Percentiles rank a stretch among this genome's conserved stretches.
Conservation (phyloP, 2,113 vertebrate genomes). For the Chlorodrepanis virens region DNA sequence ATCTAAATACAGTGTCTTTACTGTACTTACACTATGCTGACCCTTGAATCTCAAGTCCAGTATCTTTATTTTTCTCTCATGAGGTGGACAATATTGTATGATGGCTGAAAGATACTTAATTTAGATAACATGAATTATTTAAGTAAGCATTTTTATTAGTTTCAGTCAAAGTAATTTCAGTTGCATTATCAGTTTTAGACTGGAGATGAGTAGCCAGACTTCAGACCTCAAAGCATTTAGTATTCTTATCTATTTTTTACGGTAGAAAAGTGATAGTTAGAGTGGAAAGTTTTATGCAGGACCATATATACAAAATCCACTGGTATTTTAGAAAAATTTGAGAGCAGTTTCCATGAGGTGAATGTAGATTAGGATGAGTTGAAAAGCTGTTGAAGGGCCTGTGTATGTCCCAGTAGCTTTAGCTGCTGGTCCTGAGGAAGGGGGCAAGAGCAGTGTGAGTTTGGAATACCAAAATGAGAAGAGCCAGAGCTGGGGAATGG, state of each 20-base stretch:
- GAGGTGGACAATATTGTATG: not conserved
- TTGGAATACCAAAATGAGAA: not conserved
- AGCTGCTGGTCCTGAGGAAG: not conserved
- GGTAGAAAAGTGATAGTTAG: not conserved
- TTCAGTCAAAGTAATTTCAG: not conserved
- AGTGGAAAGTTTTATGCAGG: not conserved
- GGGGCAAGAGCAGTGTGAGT: not conserved
- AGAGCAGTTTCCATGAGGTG: not conserved
- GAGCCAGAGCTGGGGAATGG: not conserved
- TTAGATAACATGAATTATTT: slow-evolving; percentile 37
- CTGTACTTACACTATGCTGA: not conserved
- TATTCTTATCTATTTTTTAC: not conserved
- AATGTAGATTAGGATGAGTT: not conserved
- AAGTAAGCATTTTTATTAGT: slow-evolving; percentile 17
- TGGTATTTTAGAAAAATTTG: not conserved
- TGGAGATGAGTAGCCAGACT: not conserved
- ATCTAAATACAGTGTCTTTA: not conserved
- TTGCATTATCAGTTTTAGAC: slow-evolving; percentile 5
- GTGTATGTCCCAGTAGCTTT: not conserved
- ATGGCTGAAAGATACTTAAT: slow-evolving; percentile 44
- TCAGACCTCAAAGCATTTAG: not conserved
- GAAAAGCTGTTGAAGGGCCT: not conserved
- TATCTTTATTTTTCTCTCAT: not conserved
- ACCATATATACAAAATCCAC: not conserved
- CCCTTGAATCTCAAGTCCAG: not conserved